Conservation (phyloP, 2,113 vertebrate species). For the Peromyscus polionotus region DNA sequence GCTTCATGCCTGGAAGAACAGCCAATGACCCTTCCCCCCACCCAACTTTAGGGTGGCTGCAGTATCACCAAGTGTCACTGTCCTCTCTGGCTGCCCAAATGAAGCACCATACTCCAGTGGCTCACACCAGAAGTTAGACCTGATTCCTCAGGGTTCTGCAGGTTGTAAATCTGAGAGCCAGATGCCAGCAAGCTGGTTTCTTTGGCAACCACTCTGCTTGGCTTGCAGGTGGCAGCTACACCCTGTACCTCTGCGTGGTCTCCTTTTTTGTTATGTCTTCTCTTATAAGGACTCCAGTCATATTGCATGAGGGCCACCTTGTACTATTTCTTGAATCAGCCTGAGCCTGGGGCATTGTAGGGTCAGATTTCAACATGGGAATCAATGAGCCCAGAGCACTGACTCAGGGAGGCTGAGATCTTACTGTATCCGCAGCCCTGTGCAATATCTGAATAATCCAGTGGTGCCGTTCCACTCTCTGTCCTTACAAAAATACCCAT, state of each 20-base stretch:
- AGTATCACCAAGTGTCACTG: neutral
- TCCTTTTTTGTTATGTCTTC: neutral
- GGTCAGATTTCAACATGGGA: neutral
- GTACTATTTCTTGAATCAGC: neutral
- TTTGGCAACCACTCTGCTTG: neutral
- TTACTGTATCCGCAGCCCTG: fast-evolving
- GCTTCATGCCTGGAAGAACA: neutral
- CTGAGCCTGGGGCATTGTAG: neutral
- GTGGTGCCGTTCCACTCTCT: neutral
- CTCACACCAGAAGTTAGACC: neutral
- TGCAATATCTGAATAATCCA: neutral
- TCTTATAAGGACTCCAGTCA: neutral
- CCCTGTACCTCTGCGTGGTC: neutral
- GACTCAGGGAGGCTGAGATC: neutral
- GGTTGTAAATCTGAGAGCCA: neutral
- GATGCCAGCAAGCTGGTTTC: neutral
- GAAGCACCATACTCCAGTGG: neutral
- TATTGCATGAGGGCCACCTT: neutral
- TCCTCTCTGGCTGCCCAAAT: neutral
- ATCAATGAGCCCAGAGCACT: neutral
- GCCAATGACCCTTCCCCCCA: neutral
- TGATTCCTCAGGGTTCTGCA: neutral
- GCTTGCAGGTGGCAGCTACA: neutral
- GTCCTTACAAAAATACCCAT: neutral
- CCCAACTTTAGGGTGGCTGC: neutral